phyloP scores from a whole-genome alignment of 2,113 vertebrate genomes.

The Amblyopsis rosae region DNA sequence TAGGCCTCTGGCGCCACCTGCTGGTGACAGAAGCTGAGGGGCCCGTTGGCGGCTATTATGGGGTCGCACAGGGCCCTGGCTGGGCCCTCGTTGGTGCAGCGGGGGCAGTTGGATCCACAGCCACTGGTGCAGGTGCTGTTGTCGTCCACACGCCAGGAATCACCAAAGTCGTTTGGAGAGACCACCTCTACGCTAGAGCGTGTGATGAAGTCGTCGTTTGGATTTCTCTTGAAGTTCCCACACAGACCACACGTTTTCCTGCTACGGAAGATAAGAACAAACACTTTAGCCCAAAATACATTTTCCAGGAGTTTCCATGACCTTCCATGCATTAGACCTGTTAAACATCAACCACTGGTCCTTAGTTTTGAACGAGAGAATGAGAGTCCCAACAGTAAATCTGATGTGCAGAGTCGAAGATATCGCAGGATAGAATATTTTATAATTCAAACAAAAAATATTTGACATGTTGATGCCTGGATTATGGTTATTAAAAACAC shows the following conservation, averaged over 20 bases:
- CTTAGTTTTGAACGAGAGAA: too few species aligned
- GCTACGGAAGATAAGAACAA: background rate
- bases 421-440: too few species aligned
- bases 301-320: too few species aligned
- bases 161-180: constrained; percentile 37
- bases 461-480: too few species aligned
- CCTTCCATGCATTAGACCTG: too few species aligned
- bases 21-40: constrained; percentile 59
- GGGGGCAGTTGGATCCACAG: constrained; percentile 37
- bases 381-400: too few species aligned
- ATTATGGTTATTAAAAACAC: too few species aligned
- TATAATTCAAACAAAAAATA: too few species aligned
- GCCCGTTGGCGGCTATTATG: constrained; percentile 45
- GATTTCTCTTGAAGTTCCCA: constrained; percentile 70
- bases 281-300: background rate
- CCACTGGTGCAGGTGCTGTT: constrained; percentile 44
- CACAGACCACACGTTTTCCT: constrained; percentile 64
- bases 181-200: constrained; percentile 35
- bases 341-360: too few species aligned
- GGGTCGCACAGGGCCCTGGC: constrained; percentile 54
- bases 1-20: constrained; percentile 49
- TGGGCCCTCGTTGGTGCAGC: constrained; percentile 24
- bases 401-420: too few species aligned
- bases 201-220: constrained; percentile 53
- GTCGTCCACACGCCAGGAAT: constrained; percentile 49